Base-by-base conservation (phyloP, 2,797 vertebrate genomes). In the Crypturellus tataupa region DNA sequence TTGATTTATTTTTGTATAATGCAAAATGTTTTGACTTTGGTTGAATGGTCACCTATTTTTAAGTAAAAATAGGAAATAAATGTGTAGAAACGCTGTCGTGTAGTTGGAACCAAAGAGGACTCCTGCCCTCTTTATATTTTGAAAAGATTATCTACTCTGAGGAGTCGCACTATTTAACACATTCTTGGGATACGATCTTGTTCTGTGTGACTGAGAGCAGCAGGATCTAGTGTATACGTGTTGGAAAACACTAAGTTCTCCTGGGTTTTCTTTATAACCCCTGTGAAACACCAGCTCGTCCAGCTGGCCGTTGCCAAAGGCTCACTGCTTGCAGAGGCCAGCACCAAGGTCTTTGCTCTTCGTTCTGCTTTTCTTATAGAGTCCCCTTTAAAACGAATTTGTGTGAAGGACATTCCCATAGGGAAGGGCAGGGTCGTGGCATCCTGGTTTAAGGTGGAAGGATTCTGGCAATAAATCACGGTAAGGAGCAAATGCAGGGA, bases 191-290 rank as follows among this genome's bases (percentile, higher is more conserved):
- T 33, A 42, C 58, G n/a, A 2, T 29, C n/a, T 49, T 81, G 72
- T 37, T 63, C 10, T 10, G 5, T 58, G 31, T 68, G 29, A 78
- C 33, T 18, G 53, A 78, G 47, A 27, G 39, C 3, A 84, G 35
- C 15, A 65, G 31, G n/a, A 40, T 44, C 9, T 35, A 23, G 12
- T 46, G 12, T 39, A 4, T 17, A 7, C 9, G 5, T 70, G 37
- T 6, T 42, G 37, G 65, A 42, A 77, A 86, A 37, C 16, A 3
- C 0, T 0, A 9, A 0, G 1, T n/a, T 4, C 11, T 71, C 65
- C 24, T 25, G 18, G 46, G 19, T 53, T 93, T 18, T 6, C 23
- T 33, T 42, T 24, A 1, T 3, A 7, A 21, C 16, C 2, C 31
- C 31, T 49, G 7, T 21, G 63, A 65, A 65, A 40, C 18, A 16